Evolutionary conservation across 2,113 vertebrate species (phyloP).

Genomic region (Empidonax traillii): DNA sequence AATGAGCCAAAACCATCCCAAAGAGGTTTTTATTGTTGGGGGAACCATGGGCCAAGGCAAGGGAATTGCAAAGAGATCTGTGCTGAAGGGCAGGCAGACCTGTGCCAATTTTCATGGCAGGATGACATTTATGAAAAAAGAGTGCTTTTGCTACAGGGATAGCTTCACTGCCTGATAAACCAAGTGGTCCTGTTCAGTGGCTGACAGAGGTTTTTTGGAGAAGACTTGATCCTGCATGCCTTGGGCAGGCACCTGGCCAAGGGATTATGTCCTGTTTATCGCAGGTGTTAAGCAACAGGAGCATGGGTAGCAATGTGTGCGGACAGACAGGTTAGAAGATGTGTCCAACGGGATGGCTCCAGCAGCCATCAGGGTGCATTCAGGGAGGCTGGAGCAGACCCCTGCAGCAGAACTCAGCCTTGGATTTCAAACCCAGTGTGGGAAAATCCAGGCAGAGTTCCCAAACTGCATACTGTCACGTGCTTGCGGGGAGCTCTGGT

Average conservation of each 20-base stretch:
- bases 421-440: neutral
- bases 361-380: rapidly evolving
- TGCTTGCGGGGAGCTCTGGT: neutral
- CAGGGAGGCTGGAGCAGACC: neutral
- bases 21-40: neutral
- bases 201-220: neutral
- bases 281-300: neutral
- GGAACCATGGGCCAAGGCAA: neutral
- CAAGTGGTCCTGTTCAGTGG: neutral
- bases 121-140: neutral
- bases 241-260: neutral
- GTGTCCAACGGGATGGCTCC: rapidly evolving
- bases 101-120: neutral
- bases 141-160: neutral
- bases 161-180: neutral
- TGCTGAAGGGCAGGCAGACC: neutral
- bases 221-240: conserved; percentile 29
- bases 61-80: neutral
- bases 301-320: neutral
- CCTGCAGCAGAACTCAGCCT: neutral
- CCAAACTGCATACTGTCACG: rapidly evolving
- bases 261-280: neutral
- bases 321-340: neutral
- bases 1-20: neutral
- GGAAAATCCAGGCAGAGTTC: neutral